Base-by-base conservation (phyloP, 2,888 invertebrate genomes). In the Zele albiditarsus region DNA sequence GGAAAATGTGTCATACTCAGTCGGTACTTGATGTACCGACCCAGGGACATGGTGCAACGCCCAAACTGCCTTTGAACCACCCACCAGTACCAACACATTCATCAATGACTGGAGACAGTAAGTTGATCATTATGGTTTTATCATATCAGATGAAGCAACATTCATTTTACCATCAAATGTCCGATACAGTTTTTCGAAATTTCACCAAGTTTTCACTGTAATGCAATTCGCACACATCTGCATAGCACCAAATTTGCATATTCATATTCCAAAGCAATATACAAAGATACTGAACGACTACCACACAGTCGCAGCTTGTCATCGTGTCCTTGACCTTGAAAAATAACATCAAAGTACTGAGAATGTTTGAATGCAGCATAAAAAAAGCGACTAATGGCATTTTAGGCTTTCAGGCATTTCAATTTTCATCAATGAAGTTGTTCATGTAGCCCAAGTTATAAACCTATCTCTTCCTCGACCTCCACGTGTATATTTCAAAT, bases 391-490 rank as follows among this genome's bases (percentile, higher is more conserved):
- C 31, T 6, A 8, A 0, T 38, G 38, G 38, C 10, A 38, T n/a
- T n/a, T n/a, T n/a, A n/a, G n/a, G n/a, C n/a, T n/a, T n/a, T n/a
- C n/a, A n/a, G n/a, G n/a, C n/a, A n/a, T n/a, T n/a, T n/a, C n/a
- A n/a, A n/a, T n/a, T n/a, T n/a, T n/a, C n/a, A 16, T n/a, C 20
- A 16, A 63, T 38, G 20, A 63, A 20, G 63, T 63, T 62, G 62
- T 62, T 27, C 28, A 31, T 57, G 33, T 42, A 66, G 65, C 60
- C 68, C 69, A 63, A 57, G 20, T n/a, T n/a, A n/a, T 53, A 20
- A 20, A 10, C 6, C 53, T 53, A 53, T 71, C 75, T 74, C 69
- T 72, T 72, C 74, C 74, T 70, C 72, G 68, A 78, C 74, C 78
- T 78, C 75, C 76, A 70, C 53, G 60, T n/a, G 49, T 68, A 63